These are phyloP conservation scores for Dendrocincla tyrannina DNA, from an alignment of 2,797 vertebrate species.

Conservation along the genomic window DNA sequence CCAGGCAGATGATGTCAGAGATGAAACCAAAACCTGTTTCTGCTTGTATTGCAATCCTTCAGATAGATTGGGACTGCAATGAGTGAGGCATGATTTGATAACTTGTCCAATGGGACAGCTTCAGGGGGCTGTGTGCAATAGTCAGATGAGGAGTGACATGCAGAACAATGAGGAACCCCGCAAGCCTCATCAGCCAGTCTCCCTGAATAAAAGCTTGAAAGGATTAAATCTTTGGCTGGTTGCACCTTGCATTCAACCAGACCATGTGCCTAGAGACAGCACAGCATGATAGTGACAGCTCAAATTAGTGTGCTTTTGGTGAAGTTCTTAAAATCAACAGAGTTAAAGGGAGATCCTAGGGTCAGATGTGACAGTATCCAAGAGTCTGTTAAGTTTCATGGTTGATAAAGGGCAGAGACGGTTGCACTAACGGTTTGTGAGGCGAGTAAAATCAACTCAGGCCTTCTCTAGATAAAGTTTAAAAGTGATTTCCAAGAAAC, in stretches of 20 bases:
- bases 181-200: constrained; percentile 63
- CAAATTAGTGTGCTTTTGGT: constrained; percentile 46
- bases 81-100: constrained; percentile 16
- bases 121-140: neutral
- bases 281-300: constrained; percentile 59
- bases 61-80: neutral
- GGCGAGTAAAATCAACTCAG: neutral
- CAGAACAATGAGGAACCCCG: constrained; percentile 32
- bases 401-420: neutral
- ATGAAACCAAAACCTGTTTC: constrained; percentile 18
- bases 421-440: neutral
- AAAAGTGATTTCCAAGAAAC: neutral
- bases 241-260: constrained; percentile 47
- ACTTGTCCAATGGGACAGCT: constrained; percentile 39
- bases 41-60: constrained; percentile 11
- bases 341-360: constrained; percentile 47
- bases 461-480: neutral
- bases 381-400: neutral
- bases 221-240: constrained; percentile 61
- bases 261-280: constrained; percentile 47
- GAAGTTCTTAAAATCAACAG: constrained; percentile 46
- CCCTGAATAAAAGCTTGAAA: constrained; percentile 53
- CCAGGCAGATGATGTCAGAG: constrained; percentile 45
- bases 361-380: constrained; percentile 36
- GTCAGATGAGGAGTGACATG: constrained; percentile 48